Evolutionary conservation across 2,797 vertebrate genomes (phyloP), one percentile per base, ranked within the genome.

Genomic region (Danio choprae): DNA sequence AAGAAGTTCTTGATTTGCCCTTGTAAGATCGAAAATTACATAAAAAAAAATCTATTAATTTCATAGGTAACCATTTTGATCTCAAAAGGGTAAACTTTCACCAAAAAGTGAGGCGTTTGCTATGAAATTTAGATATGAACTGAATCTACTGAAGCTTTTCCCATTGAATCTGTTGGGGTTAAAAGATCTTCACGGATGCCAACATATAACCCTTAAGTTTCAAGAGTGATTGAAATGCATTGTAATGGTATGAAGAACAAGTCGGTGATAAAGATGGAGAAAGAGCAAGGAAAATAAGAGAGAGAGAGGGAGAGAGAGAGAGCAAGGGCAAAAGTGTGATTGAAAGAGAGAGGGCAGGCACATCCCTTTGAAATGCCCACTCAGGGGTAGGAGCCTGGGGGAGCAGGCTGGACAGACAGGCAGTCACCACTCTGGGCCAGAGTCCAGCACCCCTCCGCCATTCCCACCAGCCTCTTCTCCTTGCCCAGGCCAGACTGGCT

Each of bases 291-390:
- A 12, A 48, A 58, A 38, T 51, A 72, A 59, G 53, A 15, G 89
- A 84, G 87, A 89, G 43, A 88, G 84, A 88, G 86, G 83, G 88
- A 80, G 82, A n/a, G n/a, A 89, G 84, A 88, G 86, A 83, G 88
- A 80, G 82, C 69, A 38, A 80, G 79, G 53, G 78, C 75, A 83
- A 77, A 84, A 44, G 76, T 80, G 80, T 62, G 75, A 79, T 84
- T 90, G 89, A 89, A 82, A 89, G 80, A 87, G 85, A 86, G 89
- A 92, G 88, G 90, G 91, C 87, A 86, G 87, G 90, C 91, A 91
- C 89, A 90, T 92, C 90, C 85, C 91, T 94, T 94, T 94, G 93
- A 95, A 93, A 94, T 93, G 92, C 91, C 90, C 92, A 91, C 90
- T 88, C 90, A 91, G 91, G 94, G 93, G 92, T 92, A 93, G 92